Conservation (phyloP, 2,113 vertebrate species). For the Elgaria multicarinata region DNA sequence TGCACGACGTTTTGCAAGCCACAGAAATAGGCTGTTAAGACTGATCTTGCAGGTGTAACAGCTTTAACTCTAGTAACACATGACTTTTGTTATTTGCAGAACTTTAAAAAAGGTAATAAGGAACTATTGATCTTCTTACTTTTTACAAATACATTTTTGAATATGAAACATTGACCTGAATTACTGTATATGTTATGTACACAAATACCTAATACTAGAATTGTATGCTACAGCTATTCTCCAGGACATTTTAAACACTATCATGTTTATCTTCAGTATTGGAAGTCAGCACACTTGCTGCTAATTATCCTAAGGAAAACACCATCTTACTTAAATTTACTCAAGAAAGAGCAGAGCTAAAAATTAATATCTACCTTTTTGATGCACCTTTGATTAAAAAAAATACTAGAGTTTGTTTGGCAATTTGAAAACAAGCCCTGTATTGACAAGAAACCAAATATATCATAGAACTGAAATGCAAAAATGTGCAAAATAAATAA, state of each 20-base stretch:
- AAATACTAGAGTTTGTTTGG: conserved; percentile 48
- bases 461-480: neutral
- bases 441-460: conserved; percentile 41
- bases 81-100: conserved; percentile 71
- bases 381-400: conserved; percentile 47
- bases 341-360: conserved; percentile 50
- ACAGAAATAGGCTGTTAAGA: conserved; percentile 75
- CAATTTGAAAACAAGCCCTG: conserved; percentile 50
- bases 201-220: conserved; percentile 70
- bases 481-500: conserved; percentile 32
- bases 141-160: conserved; percentile 85
- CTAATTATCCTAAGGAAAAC: conserved; percentile 57
- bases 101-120: conserved; percentile 75
- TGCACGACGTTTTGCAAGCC: conserved; percentile 73
- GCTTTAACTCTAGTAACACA: conserved; percentile 73
- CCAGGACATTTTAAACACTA: conserved; percentile 66
- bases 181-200: conserved; percentile 71
- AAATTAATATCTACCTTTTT: conserved; percentile 52
- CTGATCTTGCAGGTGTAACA: conserved; percentile 68
- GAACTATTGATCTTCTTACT: conserved; percentile 75
- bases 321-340: conserved; percentile 42
- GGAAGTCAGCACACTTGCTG: conserved; percentile 51
- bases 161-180: conserved; percentile 80
- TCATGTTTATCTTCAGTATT: conserved; percentile 63
- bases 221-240: conserved; percentile 68